Evolutionary conservation across 2,888 invertebrate species (phyloP), one percentile per base, ranked within the genome.

Genomic region (Drosophila percnosoma): DNA sequence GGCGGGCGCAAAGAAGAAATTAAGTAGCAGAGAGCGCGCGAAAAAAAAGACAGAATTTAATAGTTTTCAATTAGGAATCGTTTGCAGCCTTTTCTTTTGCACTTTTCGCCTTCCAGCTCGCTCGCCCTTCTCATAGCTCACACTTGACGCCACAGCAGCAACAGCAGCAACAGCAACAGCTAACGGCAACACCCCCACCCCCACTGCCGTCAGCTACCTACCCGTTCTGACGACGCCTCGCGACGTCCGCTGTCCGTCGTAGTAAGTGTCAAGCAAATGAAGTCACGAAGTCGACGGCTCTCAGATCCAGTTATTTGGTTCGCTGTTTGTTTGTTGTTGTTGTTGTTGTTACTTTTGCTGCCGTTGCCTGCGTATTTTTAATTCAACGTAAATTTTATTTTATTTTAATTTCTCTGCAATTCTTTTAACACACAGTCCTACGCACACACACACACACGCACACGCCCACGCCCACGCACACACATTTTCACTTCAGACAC

Each of bases 21-120:
- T 78, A 83, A 83, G 81, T 82, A 83, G 80, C 75, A 81, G 82
- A 52, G 66, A 52, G 70, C 52, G 38, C 18, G 40, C 55, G 55
- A 40, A 40, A 27, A 27, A 65, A 66, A 60, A 57, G 51, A 63
- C 80, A 84, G 87, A 91, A 91, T 91, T 92, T 92, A 91, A 91
- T 91, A 91, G 91, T 91, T 91, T 91, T 92, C 91, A 91, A 91
- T 91, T 91, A 92, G 91, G 92, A 92, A 91, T 91, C 91, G 92
- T 91, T 91, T 91, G 92, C 91, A 91, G 92, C 87, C 91, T 85
- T 87, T 89, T 82, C 81, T 81, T 83, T 73, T 58, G 66, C 65
- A 33, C 68, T 60, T 54, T 48, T 63, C 59, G 29, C 68, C 21
- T 27, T 54, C n/a, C 53, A 1, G 4, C 18, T 58, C 24, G 21